Conservation (phyloP, 1,140 invertebrate species). For the Diabrotica virgifera region DNA sequence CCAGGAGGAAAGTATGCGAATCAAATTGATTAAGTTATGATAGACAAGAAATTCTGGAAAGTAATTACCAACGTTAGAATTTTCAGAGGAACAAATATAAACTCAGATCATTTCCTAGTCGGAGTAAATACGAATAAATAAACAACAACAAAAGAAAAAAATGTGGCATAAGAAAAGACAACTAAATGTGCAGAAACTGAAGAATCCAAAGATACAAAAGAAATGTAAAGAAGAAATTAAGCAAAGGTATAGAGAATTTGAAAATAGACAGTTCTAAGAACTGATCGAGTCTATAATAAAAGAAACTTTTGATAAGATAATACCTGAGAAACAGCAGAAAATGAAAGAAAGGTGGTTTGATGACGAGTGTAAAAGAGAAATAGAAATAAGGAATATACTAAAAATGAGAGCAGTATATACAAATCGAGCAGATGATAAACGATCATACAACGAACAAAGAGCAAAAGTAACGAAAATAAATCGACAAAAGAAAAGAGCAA, state of each 20-base stretch:
- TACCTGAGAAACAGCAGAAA: too few relatives aligned
- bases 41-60: background rate
- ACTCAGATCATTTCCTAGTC: background rate
- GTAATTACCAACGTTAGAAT: background rate
- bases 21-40: slow-evolving; percentile 1
- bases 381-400: background rate
- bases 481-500: background rate
- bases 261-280: background rate
- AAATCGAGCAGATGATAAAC: background rate
- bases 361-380: background rate
- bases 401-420: background rate
- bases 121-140: too few relatives aligned
- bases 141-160: background rate
- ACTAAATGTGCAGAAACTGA: background rate
- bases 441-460: background rate
- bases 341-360: too few relatives aligned
- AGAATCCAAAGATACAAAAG: background rate
- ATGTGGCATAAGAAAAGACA: background rate
- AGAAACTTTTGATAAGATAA: background rate
- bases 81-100: background rate
- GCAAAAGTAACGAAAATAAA: background rate
- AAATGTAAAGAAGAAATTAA: background rate
- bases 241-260: background rate
- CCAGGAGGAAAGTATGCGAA: background rate
- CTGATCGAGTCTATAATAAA: background rate